Conservation (phyloP, 2,888 invertebrate genomes). For the Lithophane leautieri region DNA sequence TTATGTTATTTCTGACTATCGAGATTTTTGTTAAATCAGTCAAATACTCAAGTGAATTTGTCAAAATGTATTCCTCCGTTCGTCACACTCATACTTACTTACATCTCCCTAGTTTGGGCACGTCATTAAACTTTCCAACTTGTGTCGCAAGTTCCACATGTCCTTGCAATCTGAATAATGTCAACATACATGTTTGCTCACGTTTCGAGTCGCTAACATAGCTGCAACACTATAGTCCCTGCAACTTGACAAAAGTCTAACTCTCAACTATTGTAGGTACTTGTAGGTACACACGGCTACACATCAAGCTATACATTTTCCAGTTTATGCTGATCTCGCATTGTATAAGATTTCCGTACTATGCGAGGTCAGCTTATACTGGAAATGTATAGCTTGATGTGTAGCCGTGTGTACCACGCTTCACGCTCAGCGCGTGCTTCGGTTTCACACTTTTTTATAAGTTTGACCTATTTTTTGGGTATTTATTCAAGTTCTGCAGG, state of each 20-base stretch:
- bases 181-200: conserved; percentile 56
- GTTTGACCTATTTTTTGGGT: no score
- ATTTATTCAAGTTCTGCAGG: background rate
- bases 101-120: conserved; percentile 26
- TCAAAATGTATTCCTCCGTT: background rate
- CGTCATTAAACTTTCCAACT: conserved; percentile 55
- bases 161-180: conserved; percentile 54
- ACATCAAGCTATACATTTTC: no score
- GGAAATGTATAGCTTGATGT: no score
- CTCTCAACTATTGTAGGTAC: conserved; percentile 30
- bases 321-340: no score
- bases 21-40: background rate
- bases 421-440: no score
- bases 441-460: background rate
- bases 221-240: conserved; percentile 4
- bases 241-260: conserved; percentile 31
- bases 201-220: conserved; percentile 23
- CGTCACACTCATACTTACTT: background rate
- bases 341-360: no score
- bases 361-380: no score
- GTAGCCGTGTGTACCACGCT: no score
- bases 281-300: background rate
- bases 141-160: conserved; percentile 44
- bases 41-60: background rate
- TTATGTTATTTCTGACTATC: no score